A percentile compares a stretch with the other conserved stretches of the same genome.
These are phyloP conservation scores for Gasterosteus aculeatus DNA, from an alignment of 2,113 vertebrate genomes.

Conservation along the genomic window DNA sequence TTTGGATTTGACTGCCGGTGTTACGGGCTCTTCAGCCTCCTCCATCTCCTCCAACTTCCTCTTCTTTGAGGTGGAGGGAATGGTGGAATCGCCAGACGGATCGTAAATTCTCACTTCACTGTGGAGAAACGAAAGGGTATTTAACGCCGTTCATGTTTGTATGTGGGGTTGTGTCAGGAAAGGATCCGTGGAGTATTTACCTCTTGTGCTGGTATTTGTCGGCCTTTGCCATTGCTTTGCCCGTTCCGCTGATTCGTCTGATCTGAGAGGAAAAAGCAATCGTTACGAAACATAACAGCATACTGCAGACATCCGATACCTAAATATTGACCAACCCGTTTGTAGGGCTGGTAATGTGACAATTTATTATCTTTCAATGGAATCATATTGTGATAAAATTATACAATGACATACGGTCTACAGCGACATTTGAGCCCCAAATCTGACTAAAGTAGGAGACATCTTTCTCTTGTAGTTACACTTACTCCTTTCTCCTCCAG, in stretches of 20 bases:
- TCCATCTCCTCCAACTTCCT: constrained; percentile 90
- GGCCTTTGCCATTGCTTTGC: constrained; percentile 91
- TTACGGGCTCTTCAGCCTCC: constrained; percentile 65
- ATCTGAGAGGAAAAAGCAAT: constrained; percentile 78
- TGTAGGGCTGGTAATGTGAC: not conserved
- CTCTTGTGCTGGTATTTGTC: constrained; percentile 98
- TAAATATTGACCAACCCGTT: not conserved
- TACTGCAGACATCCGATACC: not conserved
- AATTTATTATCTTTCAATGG: not conserved
- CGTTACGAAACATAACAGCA: not conserved
- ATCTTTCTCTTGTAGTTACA: not conserved
- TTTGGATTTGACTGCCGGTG: constrained; percentile 81
- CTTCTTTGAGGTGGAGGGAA: constrained; percentile 90
- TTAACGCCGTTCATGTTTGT: not conserved
- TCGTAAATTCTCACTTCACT: constrained; percentile 93
- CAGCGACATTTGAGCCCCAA: no score
- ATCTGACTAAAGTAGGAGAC: not conserved
- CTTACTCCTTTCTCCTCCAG: constrained; percentile 95
- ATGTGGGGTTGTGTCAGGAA: not conserved
- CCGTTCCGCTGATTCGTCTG: constrained; percentile 93
- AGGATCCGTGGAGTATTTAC: constrained; percentile 67
- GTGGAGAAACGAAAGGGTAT: not conserved
- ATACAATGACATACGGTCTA: not conserved
- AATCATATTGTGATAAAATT: not conserved
- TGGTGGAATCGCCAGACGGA: constrained; percentile 92